Evolutionary conservation across 2,797 vertebrate genomes (phyloP).

Genomic region (Coranthus polyacanthus): DNA sequence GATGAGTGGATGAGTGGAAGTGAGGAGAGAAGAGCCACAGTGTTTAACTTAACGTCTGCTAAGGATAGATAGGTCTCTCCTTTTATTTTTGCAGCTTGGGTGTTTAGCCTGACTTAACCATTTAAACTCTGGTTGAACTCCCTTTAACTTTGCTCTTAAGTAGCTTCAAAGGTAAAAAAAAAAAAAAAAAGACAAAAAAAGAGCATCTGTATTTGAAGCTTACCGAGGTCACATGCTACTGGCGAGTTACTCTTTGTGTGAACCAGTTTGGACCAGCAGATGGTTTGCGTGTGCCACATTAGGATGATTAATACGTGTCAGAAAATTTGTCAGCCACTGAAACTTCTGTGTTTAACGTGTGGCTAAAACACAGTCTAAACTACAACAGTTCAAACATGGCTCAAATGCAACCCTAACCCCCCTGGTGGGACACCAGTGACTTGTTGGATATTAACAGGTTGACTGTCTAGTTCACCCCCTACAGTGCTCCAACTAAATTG

Average conservation of each 20-base stretch:
- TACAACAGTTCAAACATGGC: no score
- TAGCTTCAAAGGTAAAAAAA: constrained; percentile 52
- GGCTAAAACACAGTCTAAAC: no score
- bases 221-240: constrained; percentile 21
- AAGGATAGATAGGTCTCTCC: constrained; percentile 64
- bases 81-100: constrained; percentile 54
- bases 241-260: constrained; percentile 11
- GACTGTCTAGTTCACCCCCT: constrained; percentile 10
- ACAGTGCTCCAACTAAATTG: constrained; percentile 26
- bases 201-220: constrained; percentile 45
- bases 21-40: constrained; percentile 47
- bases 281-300: not conserved
- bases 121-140: constrained; percentile 72
- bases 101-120: constrained; percentile 66
- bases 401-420: constrained; percentile 10
- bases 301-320: not conserved
- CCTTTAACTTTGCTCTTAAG: constrained; percentile 57
- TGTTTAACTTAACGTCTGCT: constrained; percentile 64
- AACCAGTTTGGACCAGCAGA: constrained; percentile 6
- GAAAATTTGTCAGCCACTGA: no score
- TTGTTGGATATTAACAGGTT: no score
- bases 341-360: no score
- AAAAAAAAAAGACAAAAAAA: no score
- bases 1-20: constrained; percentile 21
- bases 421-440: no score